Percentiles rank a stretch among this genome's conserved stretches.
phyloP scores from a whole-genome alignment of 2,113 vertebrate genomes.

The Mus musculus region GRCm39 chr3:149164001-149164500 shows the following conservation, averaged over 20 bases:
- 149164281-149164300: background rate
- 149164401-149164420: background rate
- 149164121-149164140: background rate
- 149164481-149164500: background rate
- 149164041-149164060: background rate
- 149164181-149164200: background rate
- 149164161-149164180: background rate
- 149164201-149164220: fast-evolving
- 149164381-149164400: background rate
- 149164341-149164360: background rate
- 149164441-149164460: background rate
- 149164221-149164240: background rate
- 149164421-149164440: background rate
- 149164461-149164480: conserved; percentile 35
- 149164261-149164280: background rate
- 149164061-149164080: background rate
- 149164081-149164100: background rate
- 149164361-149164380: background rate
- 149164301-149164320: background rate
- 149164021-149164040: background rate
- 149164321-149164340: background rate
- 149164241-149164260: background rate
- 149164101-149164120: background rate
- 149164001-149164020: background rate
- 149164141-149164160: too few species aligned